phyloP scores from a whole-genome alignment of 1,140 invertebrate genomes.

The Penaeus chinensis region DNA sequence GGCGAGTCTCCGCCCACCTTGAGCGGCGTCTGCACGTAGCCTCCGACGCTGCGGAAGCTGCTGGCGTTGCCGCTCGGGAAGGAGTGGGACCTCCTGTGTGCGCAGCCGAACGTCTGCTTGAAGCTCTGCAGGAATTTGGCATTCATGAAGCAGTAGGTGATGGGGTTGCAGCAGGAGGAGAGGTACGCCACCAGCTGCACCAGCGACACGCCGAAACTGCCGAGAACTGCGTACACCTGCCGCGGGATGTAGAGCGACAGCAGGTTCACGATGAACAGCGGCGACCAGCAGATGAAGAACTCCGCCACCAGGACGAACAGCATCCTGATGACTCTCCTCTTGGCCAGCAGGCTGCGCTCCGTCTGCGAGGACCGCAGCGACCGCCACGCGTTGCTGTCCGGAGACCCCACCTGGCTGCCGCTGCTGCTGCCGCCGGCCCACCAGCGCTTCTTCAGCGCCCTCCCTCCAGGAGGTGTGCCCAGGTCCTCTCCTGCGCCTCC shows the following conservation, averaged over 20 bases:
- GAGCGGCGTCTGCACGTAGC: not conserved
- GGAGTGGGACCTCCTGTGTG: not conserved
- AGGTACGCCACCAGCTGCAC: slow-evolving; percentile 87
- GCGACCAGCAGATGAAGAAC: slow-evolving; percentile 96
- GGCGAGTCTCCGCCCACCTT: not conserved
- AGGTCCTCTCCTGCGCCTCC: not conserved
- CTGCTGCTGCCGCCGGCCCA: not conserved
- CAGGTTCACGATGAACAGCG: slow-evolving; percentile 87
- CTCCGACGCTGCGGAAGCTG: slow-evolving; percentile 2
- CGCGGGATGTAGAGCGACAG: slow-evolving; percentile 80
- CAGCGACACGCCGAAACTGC: slow-evolving; percentile 80
- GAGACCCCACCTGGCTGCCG: not conserved
- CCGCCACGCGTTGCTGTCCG: not conserved
- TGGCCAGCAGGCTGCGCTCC: slow-evolving; percentile 81
- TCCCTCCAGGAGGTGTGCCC: too few species aligned
- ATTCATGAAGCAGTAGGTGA: slow-evolving; percentile 96
- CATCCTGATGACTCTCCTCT: slow-evolving; percentile 89
- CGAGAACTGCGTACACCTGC: slow-evolving; percentile 77
- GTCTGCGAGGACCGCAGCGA: slow-evolving; percentile 78
- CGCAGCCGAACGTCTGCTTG: slow-evolving; percentile 77
- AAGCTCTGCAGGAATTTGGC: slow-evolving; percentile 86
- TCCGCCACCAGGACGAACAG: slow-evolving; percentile 90
- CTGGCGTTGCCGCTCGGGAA: slow-evolving; percentile 1
- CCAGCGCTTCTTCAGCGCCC: not conserved
- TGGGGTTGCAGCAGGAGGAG: slow-evolving; percentile 90